Percentiles rank a stretch among this genome's conserved stretches.
phyloP scores from a whole-genome alignment of 2,888 invertebrate species.

The Merodon equestris region DNA sequence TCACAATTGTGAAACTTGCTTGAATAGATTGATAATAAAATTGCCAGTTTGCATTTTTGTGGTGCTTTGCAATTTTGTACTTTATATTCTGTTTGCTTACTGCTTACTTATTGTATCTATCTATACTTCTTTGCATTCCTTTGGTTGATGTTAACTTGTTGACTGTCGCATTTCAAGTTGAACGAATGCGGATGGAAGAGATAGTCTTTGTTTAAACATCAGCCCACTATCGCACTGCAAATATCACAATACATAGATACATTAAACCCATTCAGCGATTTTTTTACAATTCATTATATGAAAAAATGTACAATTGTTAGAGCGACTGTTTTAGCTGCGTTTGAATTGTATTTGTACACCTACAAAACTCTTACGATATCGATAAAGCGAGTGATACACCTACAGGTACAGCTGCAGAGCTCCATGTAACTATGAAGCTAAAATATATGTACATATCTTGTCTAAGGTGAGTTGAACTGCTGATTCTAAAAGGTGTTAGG shows the following conservation, averaged over 20 bases:
- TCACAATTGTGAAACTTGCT: slow-evolving; percentile 68
- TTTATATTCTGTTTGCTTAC: slow-evolving; percentile 59
- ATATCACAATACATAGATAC: slow-evolving; percentile 4
- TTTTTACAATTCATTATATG: slow-evolving; percentile 37
- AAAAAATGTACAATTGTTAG: too few species aligned
- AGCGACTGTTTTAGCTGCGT: too few species aligned
- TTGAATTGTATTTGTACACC: too few species aligned
- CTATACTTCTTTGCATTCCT: slow-evolving; percentile 1
- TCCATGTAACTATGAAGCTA: not conserved
- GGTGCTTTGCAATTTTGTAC: slow-evolving; percentile 53
- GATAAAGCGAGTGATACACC: slow-evolving; percentile 31
- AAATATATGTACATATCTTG: slow-evolving; percentile 6
- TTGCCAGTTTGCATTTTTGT: slow-evolving; percentile 67
- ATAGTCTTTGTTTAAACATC: slow-evolving; percentile 10
- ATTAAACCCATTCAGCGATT: slow-evolving; percentile 46
- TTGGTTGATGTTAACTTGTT: slow-evolving; percentile 50
- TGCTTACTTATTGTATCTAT: slow-evolving; percentile 11
- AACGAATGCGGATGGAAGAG: slow-evolving; percentile 21
- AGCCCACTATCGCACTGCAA: not conserved
- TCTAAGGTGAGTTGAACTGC: slow-evolving; percentile 22
- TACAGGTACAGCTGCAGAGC: not conserved
- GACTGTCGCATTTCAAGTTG: slow-evolving; percentile 19
- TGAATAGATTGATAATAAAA: slow-evolving; percentile 69
- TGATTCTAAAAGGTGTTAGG: not conserved
- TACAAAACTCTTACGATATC: slow-evolving; percentile 11